Conservation (phyloP, 1,140 invertebrate species). For the Ylistrum balloti region DNA sequence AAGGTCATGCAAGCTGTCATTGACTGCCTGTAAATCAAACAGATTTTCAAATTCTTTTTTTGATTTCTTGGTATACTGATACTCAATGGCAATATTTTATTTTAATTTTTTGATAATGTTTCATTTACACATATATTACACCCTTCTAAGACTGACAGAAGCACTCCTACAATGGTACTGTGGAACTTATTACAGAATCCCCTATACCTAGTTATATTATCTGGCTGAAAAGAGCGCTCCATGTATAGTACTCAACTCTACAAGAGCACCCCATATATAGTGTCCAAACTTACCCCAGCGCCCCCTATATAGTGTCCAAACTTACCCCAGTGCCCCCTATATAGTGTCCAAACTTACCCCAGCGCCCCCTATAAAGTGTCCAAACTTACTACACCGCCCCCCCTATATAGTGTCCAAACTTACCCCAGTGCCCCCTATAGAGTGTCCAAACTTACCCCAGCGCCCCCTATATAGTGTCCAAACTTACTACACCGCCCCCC, state of each 20-base stretch:
- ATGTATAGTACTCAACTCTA: not conserved
- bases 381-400: not conserved
- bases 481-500: not conserved
- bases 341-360: not conserved
- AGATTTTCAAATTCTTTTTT: too few relatives aligned
- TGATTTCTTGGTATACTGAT: too few relatives aligned
- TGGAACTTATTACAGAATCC: not conserved
- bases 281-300: not conserved
- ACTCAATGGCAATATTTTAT: too few relatives aligned
- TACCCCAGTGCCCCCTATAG: not conserved
- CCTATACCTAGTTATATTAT: not conserved
- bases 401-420: not conserved
- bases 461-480: slow-evolving; percentile 57
- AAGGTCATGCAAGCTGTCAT: slow-evolving; percentile 75
- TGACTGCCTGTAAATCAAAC: slow-evolving; percentile 68
- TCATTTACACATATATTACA: too few relatives aligned
- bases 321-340: not conserved
- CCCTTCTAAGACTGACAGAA: not conserved
- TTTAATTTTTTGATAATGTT: too few relatives aligned
- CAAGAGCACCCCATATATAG: not conserved
- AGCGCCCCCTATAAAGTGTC: not conserved
- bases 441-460: slow-evolving; percentile 65
- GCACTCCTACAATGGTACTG: not conserved
- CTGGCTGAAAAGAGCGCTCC: not conserved
- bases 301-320: not conserved